Conservation (phyloP, 2,888 invertebrate genomes). For the Acrobasis suavella region DNA sequence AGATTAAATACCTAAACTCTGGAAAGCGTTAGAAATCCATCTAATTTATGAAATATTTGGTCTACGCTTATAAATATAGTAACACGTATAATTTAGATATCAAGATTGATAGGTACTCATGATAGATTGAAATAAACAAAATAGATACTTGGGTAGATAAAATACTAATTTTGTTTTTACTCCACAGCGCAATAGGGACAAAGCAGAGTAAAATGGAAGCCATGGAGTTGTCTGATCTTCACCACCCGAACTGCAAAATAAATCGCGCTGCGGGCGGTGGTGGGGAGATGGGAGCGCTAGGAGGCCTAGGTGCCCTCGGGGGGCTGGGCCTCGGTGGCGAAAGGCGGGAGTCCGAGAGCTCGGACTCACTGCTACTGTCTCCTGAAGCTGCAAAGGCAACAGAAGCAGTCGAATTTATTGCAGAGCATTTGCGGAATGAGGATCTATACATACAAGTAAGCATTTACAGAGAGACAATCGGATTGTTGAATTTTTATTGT, state of each 20-base stretch:
- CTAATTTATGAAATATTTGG: too few species aligned
- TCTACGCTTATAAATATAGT: too few species aligned
- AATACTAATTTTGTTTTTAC: conserved; percentile 39
- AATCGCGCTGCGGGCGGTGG: conserved; percentile 88
- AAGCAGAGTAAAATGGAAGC: conserved; percentile 94
- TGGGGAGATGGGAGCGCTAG: conserved; percentile 73
- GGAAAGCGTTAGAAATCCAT: too few species aligned
- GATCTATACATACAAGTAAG: conserved; percentile 98
- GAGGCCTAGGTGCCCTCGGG: conserved; percentile 83
- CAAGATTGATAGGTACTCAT: too few species aligned
- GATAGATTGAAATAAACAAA: too few species aligned
- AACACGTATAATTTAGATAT: conserved; percentile 22
- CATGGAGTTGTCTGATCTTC: conserved; percentile 96
- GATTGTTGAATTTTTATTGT: neutral
- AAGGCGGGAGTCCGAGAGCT: conserved; percentile 94
- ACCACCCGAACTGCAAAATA: conserved; percentile 98
- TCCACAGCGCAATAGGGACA: conserved; percentile 84
- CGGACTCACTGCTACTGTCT: conserved; percentile 93
- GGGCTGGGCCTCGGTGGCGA: conserved; percentile 86
- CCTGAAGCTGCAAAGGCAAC: conserved; percentile 97
- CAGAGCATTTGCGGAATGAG: conserved; percentile 98
- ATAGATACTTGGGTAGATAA: neutral
- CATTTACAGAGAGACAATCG: neutral
- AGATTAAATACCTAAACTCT: too few species aligned
- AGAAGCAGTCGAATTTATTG: conserved; percentile 99